Conservation (phyloP, 92 coral and sea anemone species). For the Epizoanthus ramosus region DNA sequence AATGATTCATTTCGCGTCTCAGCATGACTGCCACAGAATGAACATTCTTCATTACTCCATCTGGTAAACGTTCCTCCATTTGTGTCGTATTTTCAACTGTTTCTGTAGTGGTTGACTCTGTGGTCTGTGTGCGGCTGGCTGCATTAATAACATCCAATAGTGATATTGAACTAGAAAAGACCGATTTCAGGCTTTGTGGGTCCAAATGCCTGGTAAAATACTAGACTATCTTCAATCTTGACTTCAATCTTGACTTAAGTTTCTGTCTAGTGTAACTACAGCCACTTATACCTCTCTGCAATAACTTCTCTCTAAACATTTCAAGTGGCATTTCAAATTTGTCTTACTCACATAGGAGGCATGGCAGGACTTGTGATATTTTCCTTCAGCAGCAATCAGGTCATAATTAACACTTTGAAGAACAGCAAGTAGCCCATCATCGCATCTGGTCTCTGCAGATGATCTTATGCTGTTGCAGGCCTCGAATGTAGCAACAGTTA, state of each 20-base stretch:
- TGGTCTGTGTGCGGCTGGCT: background rate
- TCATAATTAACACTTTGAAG: slow-evolving; percentile 28
- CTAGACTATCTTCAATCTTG: slow-evolving; percentile 39
- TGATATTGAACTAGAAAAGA: slow-evolving; percentile 29
- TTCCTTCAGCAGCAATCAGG: slow-evolving; percentile 29
- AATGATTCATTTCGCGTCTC: slow-evolving; percentile 32
- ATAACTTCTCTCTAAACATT: background rate
- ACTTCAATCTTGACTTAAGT: slow-evolving; percentile 41
- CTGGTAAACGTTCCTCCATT: slow-evolving; percentile 9
- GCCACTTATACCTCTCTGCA: slow-evolving; percentile 25
- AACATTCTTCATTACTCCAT: slow-evolving; percentile 21
- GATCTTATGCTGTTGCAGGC: slow-evolving; percentile 35
- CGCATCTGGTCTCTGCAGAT: slow-evolving; percentile 43
- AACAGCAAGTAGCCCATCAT: slow-evolving; percentile 15
- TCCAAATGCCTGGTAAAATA: slow-evolving; percentile 48
- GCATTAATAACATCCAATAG: slow-evolving; percentile 19
- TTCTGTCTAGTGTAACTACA: slow-evolving; percentile 54
- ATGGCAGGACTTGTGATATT: slow-evolving; percentile 41
- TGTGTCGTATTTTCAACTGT: background rate
- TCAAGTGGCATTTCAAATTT: slow-evolving; percentile 2
- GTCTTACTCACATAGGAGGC: slow-evolving; percentile 39
- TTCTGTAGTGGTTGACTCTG: background rate
- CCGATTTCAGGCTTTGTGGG: slow-evolving; percentile 53
- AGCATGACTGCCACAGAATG: slow-evolving; percentile 22
- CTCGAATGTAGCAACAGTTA: slow-evolving; percentile 43